Evolutionary conservation across 64 coral and sea anemone species (phyloP), one percentile per base, ranked within the genome.

Genomic region (Porites australiensis): DNA sequence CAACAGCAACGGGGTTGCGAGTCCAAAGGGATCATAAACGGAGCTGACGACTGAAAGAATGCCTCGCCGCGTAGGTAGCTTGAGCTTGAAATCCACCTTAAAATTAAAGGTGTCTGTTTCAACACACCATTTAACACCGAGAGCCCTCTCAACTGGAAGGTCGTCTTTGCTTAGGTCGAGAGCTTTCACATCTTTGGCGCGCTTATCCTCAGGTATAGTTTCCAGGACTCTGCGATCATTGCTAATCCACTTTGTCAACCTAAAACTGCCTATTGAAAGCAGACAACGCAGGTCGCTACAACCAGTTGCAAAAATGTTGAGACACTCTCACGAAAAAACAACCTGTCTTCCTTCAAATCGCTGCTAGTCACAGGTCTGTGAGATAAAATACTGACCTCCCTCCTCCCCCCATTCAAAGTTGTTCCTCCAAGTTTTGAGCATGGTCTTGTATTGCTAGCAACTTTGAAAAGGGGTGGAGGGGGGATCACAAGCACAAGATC

Each of bases 81-180:
- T 1, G 19, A 6, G 8, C 53, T 77, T 54, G 11, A 50, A 54
- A 50, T 15, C 11, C 3, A 54, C 54, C 7, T 19, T 47, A 50
- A 54, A 54, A 54, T 21, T 60, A 60, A 48, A 67, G 59, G 61
- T 86, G 44, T 85, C 82, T 45, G 63, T 66, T 74, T 74, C 19
- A 6, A 88, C 69, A 23, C 52, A 27, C 86, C 86, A 88, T 46
- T 19, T 8, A 3, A 74, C 52, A 3, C 86, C 86, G 23, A 88
- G 69, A 19, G 69, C 71, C 74, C 46, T 54, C 11, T 88, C 64
- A 57, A 3, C 71, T 9, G 67, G 86, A n/a, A n/a, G n/a, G n/a
- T n/a, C n/a, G n/a, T n/a, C 3, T 51, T n/a, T 71, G 51, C 7
- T 64, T 51, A 54, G 13, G 22, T 74, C 66, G 0, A 74, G 11